These are phyloP conservation scores for Capitulum mitella DNA, from an alignment of 2,888 invertebrate genomes.

Conservation along the genomic window DNA sequence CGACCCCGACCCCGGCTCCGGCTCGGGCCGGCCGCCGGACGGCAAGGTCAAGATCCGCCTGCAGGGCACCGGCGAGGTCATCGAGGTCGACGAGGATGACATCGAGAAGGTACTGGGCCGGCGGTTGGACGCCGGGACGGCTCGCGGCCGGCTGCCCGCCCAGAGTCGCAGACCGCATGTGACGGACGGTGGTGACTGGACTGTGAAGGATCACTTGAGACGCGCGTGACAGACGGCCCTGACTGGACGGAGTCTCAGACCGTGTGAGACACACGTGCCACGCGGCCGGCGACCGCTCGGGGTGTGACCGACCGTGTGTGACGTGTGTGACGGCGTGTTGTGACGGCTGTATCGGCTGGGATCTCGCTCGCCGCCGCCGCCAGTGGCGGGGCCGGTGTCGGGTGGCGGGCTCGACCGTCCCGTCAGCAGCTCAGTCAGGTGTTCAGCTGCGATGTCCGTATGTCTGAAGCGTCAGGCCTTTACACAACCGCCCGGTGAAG, in stretches of 20 bases:
- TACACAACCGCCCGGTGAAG: too few species aligned
- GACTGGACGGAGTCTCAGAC: background rate
- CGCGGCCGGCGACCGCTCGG: background rate
- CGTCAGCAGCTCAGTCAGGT: too few species aligned
- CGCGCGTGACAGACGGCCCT: too few species aligned
- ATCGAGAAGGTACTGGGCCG: conserved; percentile 71
- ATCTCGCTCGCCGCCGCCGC: too few species aligned
- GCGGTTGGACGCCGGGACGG: background rate
- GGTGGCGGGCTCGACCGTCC: too few species aligned
- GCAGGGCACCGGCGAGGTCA: conserved; percentile 69
- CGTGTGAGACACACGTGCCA: background rate
- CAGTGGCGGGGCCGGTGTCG: too few species aligned
- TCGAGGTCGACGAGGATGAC: conserved; percentile 91
- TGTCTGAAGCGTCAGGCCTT: too few species aligned
- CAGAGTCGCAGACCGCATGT: background rate
- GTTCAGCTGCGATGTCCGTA: too few species aligned
- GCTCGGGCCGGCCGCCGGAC: conserved; percentile 54
- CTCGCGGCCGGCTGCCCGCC: too few species aligned
- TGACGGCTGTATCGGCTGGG: too few species aligned
- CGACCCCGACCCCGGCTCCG: conserved; percentile 69
- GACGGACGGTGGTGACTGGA: too few species aligned
- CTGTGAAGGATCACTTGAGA: too few species aligned
- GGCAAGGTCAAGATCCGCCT: conserved; percentile 65
- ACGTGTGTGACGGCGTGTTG: background rate
- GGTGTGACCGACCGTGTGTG: background rate